These are phyloP conservation scores for Pachymerium ferrugineum DNA, from an alignment of 2,888 invertebrate genomes.

Conservation along the genomic window DNA sequence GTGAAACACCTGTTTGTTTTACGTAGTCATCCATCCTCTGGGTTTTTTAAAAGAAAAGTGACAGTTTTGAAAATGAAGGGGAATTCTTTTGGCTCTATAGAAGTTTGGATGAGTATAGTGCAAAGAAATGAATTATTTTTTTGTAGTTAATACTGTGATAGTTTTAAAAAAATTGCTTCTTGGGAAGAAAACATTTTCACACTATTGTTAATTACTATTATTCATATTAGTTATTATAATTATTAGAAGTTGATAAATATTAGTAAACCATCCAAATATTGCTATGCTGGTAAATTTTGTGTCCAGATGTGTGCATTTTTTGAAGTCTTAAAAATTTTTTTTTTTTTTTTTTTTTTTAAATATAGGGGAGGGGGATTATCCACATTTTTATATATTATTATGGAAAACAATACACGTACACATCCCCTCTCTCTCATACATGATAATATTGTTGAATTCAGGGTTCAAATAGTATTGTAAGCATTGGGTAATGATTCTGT, in stretches of 20 bases:
- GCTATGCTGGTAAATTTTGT: conserved; percentile 3
- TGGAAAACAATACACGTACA: not conserved
- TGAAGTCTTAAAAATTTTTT: not conserved
- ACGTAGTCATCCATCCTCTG: conserved; percentile 20
- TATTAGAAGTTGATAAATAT: conserved; percentile 12
- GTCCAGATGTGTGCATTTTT: not conserved
- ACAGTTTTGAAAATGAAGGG: not conserved
- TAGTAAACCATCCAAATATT: not conserved
- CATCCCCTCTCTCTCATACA: not conserved
- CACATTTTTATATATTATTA: not conserved
- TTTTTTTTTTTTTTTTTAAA: not conserved
- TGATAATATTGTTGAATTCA: not conserved
- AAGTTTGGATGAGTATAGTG: not conserved
- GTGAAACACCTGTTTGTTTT: conserved; percentile 1
- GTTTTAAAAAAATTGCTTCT: not conserved
- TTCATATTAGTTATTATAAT: not conserved
- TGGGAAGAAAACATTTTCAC: not conserved
- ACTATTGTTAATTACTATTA: not conserved
- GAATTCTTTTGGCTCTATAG: not conserved
- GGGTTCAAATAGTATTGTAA: not conserved
- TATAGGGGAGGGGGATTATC: not conserved
- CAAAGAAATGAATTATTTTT: conserved; percentile 15
- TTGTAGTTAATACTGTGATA: conserved; percentile 11
- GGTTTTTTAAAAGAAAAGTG: not conserved
- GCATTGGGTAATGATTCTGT: not conserved